Percentiles rank a stretch among this genome's conserved stretches.
phyloP scores from a whole-genome alignment of 1,140 invertebrate genomes.

The Pseudachorutes palmiensis region DNA sequence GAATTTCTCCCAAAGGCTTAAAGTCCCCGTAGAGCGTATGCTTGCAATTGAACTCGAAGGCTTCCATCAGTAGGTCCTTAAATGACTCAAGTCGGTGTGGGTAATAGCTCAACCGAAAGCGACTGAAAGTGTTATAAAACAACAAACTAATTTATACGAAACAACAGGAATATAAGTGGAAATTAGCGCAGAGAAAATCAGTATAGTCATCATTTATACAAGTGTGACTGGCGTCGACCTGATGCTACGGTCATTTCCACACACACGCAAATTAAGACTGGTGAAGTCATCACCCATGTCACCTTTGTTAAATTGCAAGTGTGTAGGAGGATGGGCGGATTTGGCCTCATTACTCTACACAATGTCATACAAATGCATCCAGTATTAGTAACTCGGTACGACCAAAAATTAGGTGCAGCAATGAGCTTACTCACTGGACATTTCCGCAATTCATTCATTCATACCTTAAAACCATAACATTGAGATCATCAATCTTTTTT shows the following conservation, averaged over 20 bases:
- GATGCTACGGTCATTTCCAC: not conserved
- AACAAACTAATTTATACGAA: slow-evolving; percentile 7
- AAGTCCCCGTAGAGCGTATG: slow-evolving; percentile 74
- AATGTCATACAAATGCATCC: too few species aligned
- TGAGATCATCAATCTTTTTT: too few species aligned
- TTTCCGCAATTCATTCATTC: too few species aligned
- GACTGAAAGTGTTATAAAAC: slow-evolving; percentile 49
- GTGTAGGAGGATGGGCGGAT: too few species aligned
- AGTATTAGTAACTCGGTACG: too few species aligned
- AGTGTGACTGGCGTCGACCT: not conserved
- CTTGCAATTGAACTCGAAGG: slow-evolving; percentile 56
- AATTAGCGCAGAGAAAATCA: too few species aligned
- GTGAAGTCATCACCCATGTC: not conserved
- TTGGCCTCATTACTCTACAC: too few species aligned
- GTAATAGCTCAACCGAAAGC: slow-evolving; percentile 78
- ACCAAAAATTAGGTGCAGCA: too few species aligned
- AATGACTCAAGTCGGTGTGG: slow-evolving; percentile 67
- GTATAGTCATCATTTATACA: too few species aligned
- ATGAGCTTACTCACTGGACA: too few species aligned
- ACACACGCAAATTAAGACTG: not conserved
- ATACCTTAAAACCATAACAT: too few species aligned
- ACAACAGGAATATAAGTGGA: not conserved
- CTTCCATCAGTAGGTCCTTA: slow-evolving; percentile 57
- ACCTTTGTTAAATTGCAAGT: not conserved
- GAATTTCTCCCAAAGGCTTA: slow-evolving; percentile 54